These are phyloP conservation scores for Epiblema foenella DNA, from an alignment of 2,888 invertebrate genomes.

Conservation along the genomic window DNA sequence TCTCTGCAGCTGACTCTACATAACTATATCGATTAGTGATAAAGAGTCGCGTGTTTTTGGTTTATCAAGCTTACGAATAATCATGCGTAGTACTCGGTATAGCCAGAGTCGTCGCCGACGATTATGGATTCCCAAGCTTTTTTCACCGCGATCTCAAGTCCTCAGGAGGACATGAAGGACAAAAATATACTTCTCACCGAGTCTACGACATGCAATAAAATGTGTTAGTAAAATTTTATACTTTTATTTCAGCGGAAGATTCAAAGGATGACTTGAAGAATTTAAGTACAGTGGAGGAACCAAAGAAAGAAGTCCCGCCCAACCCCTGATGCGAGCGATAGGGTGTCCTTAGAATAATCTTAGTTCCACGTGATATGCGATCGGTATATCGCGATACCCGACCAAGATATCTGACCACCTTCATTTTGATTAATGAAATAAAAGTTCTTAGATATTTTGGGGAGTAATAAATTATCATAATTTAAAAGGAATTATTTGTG, in stretches of 20 bases:
- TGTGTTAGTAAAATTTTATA: conserved; percentile 24
- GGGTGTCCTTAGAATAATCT: conserved; percentile 43
- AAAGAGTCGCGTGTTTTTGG: no score
- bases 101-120: no score
- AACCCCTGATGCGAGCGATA: conserved; percentile 86
- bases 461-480: neutral
- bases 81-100: no score
- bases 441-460: conserved; percentile 28
- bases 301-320: conserved; percentile 87
- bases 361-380: neutral
- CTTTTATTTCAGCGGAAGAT: conserved; percentile 84
- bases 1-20: no score
- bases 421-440: conserved; percentile 1
- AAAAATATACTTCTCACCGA: no score
- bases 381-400: no score
- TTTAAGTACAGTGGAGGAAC: conserved; percentile 84
- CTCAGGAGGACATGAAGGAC: no score
- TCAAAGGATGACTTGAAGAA: conserved; percentile 86
- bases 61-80: no score
- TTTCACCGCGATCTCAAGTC: no score
- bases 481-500: conserved; percentile 6
- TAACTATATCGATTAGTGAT: no score
- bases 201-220: no score
- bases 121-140: no score
- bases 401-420: conserved; percentile 8